Base-by-base conservation (phyloP, 1,140 invertebrate genomes). In the Cydia strobilella region DNA sequence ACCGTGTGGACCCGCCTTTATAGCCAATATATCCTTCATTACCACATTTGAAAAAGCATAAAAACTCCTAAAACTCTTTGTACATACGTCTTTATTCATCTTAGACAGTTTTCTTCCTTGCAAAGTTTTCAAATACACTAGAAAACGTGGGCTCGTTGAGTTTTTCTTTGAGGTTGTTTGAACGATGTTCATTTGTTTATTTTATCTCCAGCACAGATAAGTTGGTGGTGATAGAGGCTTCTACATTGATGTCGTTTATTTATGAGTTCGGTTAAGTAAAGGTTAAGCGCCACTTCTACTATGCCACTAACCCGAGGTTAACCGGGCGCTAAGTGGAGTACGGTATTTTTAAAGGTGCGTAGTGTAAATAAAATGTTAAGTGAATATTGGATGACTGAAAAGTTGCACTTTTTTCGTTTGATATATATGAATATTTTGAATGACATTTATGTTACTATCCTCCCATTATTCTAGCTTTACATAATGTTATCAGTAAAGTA, bases 1-100 rank as follows among this genome's bases (percentile, higher is more conserved):
- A 69, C 27, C 65, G n/a, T 69, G 65, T 69, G 65, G 31, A 39
- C 65, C 27, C n/a, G 65, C 65, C 54, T 59, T 59, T 23, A 59
- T 23, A 59, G 54, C 20, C 20, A 59, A 59, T 59, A 59, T 59
- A 23, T 59, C 18, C 54, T 59, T 23, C 4, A 23, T 59, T 59
- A 23, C n/a, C 51, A 18, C 5, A 23, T 59, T 59, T 23, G 2
- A 59, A 59, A 59, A 10, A 59, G 54, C 18, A 12, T 59, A 59
- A 59, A 59, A 7, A 23, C 7, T 23, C 10, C 10, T 20, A 1
- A 23, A 59, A 23, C 20, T 59, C 20, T 0, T 59, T 59, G 9
- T 23, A 23, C 20, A 59, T 23, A 23, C 18, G 54, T n/a, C 54
- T 12, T 59, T 59, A 20, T 59, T 23, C 18, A 23, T 59, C 10